These are phyloP conservation scores for Cochlearius cochlearius DNA, from an alignment of 2,113 vertebrate species.

Conservation along the genomic window DNA sequence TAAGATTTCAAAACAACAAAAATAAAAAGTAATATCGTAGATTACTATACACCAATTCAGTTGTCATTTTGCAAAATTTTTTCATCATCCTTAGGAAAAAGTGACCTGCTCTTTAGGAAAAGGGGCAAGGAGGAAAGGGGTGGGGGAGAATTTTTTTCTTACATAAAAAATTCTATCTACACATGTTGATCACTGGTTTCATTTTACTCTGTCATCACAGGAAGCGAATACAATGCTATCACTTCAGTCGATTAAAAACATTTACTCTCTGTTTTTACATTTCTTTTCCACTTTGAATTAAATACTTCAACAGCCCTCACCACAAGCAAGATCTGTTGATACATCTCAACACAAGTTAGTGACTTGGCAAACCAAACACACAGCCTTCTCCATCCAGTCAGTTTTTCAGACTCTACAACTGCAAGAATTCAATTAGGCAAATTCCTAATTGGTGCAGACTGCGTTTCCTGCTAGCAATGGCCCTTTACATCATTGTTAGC, in stretches of 20 bases:
- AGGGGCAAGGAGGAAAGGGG: neutral
- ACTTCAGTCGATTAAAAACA: neutral
- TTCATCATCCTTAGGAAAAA: neutral
- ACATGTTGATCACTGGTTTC: rapidly evolving
- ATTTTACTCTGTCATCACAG: neutral
- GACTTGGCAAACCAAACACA: neutral
- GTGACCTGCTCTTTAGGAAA: neutral
- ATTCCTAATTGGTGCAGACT: neutral
- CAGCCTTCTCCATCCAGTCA: neutral
- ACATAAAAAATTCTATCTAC: neutral
- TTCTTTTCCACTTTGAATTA: neutral
- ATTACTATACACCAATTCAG: neutral
- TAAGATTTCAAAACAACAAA: neutral
- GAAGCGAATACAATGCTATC: neutral
- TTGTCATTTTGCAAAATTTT: neutral
- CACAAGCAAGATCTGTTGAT: neutral
- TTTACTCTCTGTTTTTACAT: neutral
- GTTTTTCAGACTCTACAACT: neutral
- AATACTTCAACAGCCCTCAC: neutral
- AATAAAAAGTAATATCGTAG: neutral
- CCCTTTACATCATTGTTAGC: neutral
- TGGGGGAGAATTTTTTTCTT: neutral
- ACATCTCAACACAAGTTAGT: neutral
- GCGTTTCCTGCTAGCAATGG: neutral
- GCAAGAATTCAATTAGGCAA: neutral